Base-by-base conservation (phyloP, 1,140 invertebrate genomes). In the Panagrolaimus sp. region DNA sequence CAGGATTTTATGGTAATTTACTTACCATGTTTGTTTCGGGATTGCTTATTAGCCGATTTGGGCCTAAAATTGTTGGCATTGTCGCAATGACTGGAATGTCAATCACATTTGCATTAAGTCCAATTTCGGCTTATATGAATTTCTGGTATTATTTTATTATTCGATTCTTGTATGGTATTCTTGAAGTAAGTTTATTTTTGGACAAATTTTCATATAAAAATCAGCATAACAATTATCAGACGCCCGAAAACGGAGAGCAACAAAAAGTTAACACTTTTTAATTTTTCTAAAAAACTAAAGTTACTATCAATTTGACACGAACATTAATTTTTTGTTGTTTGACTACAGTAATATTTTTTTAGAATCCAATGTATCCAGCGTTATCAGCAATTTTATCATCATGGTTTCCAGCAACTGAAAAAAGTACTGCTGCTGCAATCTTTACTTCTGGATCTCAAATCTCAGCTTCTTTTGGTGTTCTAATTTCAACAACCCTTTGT, bases 371-470 rank as follows among this genome's bases (percentile, higher is more conserved):
- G 1, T 25, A 25, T 20, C 72, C 72, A n/a, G 66, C 48, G 1
- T 67, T 72, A 14, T 27, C 72, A 4, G 51, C 66, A 46, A 63
- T 66, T 5, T 23, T 44, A 1, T 57, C 72, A 13, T 57, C 47
- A 7, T 74, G 72, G 72, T 71, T 67, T 11, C 70, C 69, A 9
- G 72, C 71, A 42, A 42, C 42, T 13, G 71, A 72, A 61, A 66
- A 71, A 0, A 74, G 71, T 62, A 47, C 31, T 23, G 73, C 51
- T 43, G 72, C 45, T 11, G 53, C 57, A 9, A 31, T 75, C 9
- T 74, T 75, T 48, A 75, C 74, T 14, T 62, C 72, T 1, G 72
- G 72, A 9, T 72, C 74, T 64, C 68, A 74, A 46, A 31, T 76
- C 14, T 61, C 74, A 14, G 16, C 66, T 43, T 31, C 76, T 7